Percentiles rank a stretch among this genome's conserved stretches.
Conservation (phyloP, 2,113 vertebrate species). For the Eulemur rufifrons region DNA sequence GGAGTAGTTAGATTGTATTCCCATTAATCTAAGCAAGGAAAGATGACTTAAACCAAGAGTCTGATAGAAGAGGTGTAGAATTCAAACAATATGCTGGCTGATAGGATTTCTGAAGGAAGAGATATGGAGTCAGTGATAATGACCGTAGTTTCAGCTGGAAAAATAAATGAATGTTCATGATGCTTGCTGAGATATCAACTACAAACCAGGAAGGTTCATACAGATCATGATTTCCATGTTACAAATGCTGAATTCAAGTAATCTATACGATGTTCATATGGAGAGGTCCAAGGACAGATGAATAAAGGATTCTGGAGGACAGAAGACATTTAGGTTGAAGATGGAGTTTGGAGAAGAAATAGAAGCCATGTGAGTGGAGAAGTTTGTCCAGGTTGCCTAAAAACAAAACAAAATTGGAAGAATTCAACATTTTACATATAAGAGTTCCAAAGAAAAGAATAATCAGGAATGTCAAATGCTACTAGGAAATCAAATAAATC, state of each 20-base stretch:
- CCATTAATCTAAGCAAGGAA: constrained; percentile 1
- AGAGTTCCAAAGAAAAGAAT: neutral
- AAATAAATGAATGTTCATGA: neutral
- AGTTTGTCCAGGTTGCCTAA: neutral
- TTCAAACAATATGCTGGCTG: neutral
- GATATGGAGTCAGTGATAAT: neutral
- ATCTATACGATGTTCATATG: neutral
- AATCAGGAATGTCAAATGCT: neutral
- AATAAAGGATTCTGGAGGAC: neutral
- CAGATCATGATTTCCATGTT: neutral
- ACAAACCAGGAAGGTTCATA: neutral
- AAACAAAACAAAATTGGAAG: neutral
- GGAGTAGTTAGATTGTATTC: neutral
- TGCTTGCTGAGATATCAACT: neutral
- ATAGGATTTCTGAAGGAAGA: neutral
- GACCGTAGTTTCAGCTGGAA: neutral
- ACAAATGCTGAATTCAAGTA: neutral
- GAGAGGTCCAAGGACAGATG: neutral
- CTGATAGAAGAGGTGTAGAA: neutral
- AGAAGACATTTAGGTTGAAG: neutral
- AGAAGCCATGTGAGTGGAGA: neutral
- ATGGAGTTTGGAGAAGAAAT: neutral
- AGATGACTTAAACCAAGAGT: neutral
- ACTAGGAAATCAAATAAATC: neutral
- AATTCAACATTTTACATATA: neutral